phyloP scores from a whole-genome alignment of 2,797 vertebrate species.

The Hapalemur alaotrensis region DNA sequence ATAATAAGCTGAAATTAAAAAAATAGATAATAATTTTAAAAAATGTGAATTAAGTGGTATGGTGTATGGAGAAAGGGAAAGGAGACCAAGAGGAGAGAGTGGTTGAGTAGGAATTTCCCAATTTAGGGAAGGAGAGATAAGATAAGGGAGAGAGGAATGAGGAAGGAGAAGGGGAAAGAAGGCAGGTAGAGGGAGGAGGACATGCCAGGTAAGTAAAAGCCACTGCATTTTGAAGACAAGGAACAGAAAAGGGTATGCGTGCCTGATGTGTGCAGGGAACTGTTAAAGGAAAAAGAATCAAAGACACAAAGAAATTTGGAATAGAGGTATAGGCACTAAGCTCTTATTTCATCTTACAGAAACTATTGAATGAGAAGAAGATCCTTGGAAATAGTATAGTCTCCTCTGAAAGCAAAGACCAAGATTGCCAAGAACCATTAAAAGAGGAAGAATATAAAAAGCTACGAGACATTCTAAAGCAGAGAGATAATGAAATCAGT shows the following conservation, averaged over 20 bases:
- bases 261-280: background rate
- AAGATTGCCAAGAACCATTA: background rate
- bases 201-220: background rate
- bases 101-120: background rate
- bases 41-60: background rate
- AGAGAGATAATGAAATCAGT: constrained; percentile 95
- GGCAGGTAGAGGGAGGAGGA: background rate
- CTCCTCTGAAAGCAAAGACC: constrained; percentile 47
- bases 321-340: background rate
- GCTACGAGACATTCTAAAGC: constrained; percentile 88
- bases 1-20: too few relatives aligned
- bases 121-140: background rate
- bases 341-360: constrained; percentile 71
- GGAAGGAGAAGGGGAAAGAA: background rate
- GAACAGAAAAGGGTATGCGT: accelerated
- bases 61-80: background rate
- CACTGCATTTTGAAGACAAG: background rate
- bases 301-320: background rate
- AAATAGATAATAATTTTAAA: background rate
- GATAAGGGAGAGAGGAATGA: background rate
- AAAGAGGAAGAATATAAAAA: constrained; percentile 81
- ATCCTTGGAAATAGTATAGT: background rate
- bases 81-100: background rate
- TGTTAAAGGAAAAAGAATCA: background rate
- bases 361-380: constrained; percentile 73